Base-by-base conservation (phyloP, 2,888 invertebrate genomes). In the Glyphotaelius pellucidus region DNA sequence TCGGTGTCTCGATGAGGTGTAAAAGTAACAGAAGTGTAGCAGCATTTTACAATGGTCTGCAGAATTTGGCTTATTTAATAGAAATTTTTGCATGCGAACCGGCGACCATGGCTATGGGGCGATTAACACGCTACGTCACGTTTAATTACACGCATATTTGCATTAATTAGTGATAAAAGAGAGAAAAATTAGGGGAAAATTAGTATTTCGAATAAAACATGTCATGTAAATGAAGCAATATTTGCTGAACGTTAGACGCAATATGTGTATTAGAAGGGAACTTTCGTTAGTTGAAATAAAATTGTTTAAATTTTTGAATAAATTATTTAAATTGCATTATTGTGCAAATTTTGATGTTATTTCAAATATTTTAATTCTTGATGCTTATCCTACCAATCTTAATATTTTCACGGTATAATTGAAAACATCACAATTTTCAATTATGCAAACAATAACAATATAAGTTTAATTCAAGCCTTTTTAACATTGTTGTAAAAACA, bases 121-220 rank as follows among this genome's bases (percentile, higher is more conserved):
- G 19, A 80, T 89, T 89, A 80, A 80, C 89, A 89, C 89, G 89
- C 89, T 38, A 89, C 30, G 89, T 89, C 89, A 89, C 80, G 89
- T 80, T 14, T 89, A 89, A 89, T 89, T 89, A 89, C 89, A 80
- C 80, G 80, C 89, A 38, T 25, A 89, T 89, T 80, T 89, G 35
- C 80, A 89, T 89, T 80, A 89, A 89, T 67, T 80, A 89, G n/a
- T 67, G 52, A 47, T 86, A 86, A 86, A 86, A 35, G 15, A 35
- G 85, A 32, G 81, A 83, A 83, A 42, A 86, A 42, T 86, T 42
- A 86, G 86, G 86, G 86, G 67, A 25, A 67, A 67, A n/a, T 67
- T 67, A 67, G 67, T n/a, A 67, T 67, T 67, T 67, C 19, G 31
- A 25, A 67, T 67, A 67, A 67, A 67, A 67, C 67, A 67, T 67